Conservation (phyloP, 2,797 vertebrate genomes). For the Melanotaenia trifasciata region DNA sequence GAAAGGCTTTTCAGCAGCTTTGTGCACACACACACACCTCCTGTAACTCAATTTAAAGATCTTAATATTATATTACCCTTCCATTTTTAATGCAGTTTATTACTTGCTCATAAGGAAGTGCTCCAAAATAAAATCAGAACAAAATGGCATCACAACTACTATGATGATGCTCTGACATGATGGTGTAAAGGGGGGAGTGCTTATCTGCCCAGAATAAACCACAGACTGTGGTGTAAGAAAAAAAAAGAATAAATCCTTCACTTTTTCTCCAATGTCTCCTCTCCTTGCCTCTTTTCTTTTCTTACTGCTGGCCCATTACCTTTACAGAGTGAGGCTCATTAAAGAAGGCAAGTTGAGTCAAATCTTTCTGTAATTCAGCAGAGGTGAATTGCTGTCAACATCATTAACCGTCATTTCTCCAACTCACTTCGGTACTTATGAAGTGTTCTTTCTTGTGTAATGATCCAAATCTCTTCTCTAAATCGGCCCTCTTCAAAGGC, state of each 20-base stretch:
- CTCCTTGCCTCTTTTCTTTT: conserved; percentile 52
- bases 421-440: conserved; percentile 85
- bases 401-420: conserved; percentile 88
- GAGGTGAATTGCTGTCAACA: conserved; percentile 90
- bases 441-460: conserved; percentile 91
- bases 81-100: too few species aligned
- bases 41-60: too few species aligned
- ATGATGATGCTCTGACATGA: conserved; percentile 29
- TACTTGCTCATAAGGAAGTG: too few species aligned
- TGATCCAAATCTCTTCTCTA: conserved; percentile 87
- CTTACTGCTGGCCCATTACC: conserved; percentile 84
- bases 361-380: conserved; percentile 87
- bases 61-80: too few species aligned
- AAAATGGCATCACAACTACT: background rate
- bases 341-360: conserved; percentile 88
- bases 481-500: conserved; percentile 85
- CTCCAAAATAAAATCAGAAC: background rate
- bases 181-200: conserved; percentile 53
- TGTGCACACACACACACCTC: too few species aligned
- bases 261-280: conserved; percentile 35
- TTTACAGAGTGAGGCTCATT: conserved; percentile 88
- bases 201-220: conserved; percentile 59
- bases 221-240: conserved; percentile 31
- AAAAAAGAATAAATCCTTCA: conserved; percentile 35
- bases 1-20: too few species aligned